Percentiles rank a stretch among this genome's conserved stretches.
Evolutionary conservation across 2,797 vertebrate species (phyloP).

Genomic region (Syngnathus acus): DNA sequence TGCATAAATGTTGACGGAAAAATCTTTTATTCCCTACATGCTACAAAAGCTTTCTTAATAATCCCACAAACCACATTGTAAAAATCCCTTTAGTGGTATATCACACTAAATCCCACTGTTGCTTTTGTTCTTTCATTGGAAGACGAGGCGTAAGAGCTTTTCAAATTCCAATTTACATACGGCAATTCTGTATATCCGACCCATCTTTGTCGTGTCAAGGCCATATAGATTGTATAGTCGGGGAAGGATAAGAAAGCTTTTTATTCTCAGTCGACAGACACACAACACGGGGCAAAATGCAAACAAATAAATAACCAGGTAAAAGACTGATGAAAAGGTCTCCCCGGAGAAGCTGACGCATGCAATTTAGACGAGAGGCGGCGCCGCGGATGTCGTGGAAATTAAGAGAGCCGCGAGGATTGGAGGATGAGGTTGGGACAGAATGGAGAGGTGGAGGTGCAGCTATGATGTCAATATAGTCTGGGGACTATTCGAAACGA

Average conservation of each 20-base stretch:
- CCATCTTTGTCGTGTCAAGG: slow-evolving; percentile 15
- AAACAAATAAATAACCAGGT: slow-evolving; percentile 55
- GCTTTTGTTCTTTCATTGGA: slow-evolving; percentile 23
- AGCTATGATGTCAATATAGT: slow-evolving; percentile 28
- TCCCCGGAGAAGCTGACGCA: slow-evolving; percentile 36
- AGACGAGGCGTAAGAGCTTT: slow-evolving; percentile 37
- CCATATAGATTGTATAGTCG: slow-evolving; percentile 17
- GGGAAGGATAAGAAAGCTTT: slow-evolving; percentile 28
- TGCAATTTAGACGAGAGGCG: slow-evolving; percentile 45
- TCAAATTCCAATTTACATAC: slow-evolving; percentile 55
- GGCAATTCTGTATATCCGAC: slow-evolving; percentile 37
- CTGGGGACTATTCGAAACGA: slow-evolving; percentile 20
- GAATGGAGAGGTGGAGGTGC: slow-evolving; percentile 12
- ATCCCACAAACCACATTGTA: slow-evolving; percentile 44
- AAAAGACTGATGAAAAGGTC: slow-evolving; percentile 45
- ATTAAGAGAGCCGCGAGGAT: slow-evolving; percentile 36
- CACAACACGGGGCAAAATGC: slow-evolving; percentile 39
- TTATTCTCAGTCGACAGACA: slow-evolving; percentile 51
- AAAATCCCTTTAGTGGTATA: slow-evolving; percentile 35
- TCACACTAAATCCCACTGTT: slow-evolving; percentile 47
- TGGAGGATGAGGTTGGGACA: slow-evolving; percentile 23
- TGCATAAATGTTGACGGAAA: neutral
- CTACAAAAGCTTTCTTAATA: slow-evolving; percentile 32
- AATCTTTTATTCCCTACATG: neutral
- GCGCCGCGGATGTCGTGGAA: slow-evolving; percentile 41